phyloP scores from a whole-genome alignment of 2,888 invertebrate genomes.

The Gibbula magus region DNA sequence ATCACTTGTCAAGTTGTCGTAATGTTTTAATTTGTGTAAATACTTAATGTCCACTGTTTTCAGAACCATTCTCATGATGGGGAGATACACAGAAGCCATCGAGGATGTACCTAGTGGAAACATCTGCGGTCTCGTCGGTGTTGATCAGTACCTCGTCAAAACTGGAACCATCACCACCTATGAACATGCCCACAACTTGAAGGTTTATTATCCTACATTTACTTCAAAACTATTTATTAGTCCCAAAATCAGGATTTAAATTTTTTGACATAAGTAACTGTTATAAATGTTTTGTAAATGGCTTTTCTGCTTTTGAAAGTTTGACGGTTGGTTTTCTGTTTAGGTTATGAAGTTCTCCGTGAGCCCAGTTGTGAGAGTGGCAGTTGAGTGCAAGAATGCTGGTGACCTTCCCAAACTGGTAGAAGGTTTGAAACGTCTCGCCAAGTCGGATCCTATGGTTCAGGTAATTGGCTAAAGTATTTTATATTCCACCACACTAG shows the following conservation, averaged over 20 bases:
- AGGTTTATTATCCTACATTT: constrained; percentile 69
- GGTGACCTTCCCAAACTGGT: constrained; percentile 99
- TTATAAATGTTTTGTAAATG: not conserved
- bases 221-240: not conserved
- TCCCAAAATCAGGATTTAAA: not conserved
- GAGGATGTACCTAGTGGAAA: constrained; percentile 99
- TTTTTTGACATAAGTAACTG: not conserved
- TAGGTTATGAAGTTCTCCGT: constrained; percentile 99
- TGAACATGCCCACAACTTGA: constrained; percentile 99
- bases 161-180: constrained; percentile 99
- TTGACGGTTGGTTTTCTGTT: not conserved
- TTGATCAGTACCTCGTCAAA: constrained; percentile 99
- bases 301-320: not conserved
- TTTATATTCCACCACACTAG: not conserved
- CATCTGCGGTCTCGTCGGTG: constrained; percentile 99
- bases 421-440: constrained; percentile 97
- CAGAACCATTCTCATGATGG: constrained; percentile 99
- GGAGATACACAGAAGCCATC: constrained; percentile 98
- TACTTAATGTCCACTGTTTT: not conserved
- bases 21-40: too few species aligned
- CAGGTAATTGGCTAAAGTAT: constrained; percentile 67
- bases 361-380: constrained; percentile 98
- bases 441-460: constrained; percentile 99
- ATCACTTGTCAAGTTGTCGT: too few species aligned
- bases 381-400: constrained; percentile 99